Conservation (phyloP, 1,140 invertebrate genomes). For the Rhysida immarginata region DNA sequence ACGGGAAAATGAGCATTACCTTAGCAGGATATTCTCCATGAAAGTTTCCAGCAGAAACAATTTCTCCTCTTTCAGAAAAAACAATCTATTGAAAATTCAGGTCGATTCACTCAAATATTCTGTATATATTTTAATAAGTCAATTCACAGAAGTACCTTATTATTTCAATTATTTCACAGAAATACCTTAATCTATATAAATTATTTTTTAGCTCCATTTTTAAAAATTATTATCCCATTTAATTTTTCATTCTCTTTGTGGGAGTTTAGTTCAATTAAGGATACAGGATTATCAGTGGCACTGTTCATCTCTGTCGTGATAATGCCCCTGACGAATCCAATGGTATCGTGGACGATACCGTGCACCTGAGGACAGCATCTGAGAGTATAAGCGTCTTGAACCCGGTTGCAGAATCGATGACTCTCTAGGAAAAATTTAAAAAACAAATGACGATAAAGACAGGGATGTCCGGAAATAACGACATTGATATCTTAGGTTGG, state of each 20-base stretch:
- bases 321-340: slow-evolving; percentile 46
- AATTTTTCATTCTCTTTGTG: background rate
- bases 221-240: too few relatives aligned
- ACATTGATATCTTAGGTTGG: too few relatives aligned
- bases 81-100: slow-evolving; percentile 44
- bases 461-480: too few relatives aligned
- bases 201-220: too few relatives aligned
- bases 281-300: slow-evolving; percentile 56
- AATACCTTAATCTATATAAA: too few relatives aligned
- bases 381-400: slow-evolving; percentile 59
- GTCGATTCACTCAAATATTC: too few relatives aligned
- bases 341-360: slow-evolving; percentile 52
- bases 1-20: slow-evolving; percentile 24
- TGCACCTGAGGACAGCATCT: slow-evolving; percentile 52
- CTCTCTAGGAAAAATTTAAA: slow-evolving; percentile 40
- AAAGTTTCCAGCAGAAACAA: slow-evolving; percentile 55
- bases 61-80: slow-evolving; percentile 48
- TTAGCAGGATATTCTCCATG: slow-evolving; percentile 62
- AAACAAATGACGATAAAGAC: too few relatives aligned
- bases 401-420: slow-evolving; percentile 50
- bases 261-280: slow-evolving; percentile 11
- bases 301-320: slow-evolving; percentile 53
- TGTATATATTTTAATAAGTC: too few relatives aligned
- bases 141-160: too few relatives aligned
- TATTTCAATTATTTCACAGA: too few relatives aligned